These are phyloP conservation scores for Ptilorrhoa leucosticta DNA, from an alignment of 2,113 vertebrate species.

Conservation along the genomic window DNA sequence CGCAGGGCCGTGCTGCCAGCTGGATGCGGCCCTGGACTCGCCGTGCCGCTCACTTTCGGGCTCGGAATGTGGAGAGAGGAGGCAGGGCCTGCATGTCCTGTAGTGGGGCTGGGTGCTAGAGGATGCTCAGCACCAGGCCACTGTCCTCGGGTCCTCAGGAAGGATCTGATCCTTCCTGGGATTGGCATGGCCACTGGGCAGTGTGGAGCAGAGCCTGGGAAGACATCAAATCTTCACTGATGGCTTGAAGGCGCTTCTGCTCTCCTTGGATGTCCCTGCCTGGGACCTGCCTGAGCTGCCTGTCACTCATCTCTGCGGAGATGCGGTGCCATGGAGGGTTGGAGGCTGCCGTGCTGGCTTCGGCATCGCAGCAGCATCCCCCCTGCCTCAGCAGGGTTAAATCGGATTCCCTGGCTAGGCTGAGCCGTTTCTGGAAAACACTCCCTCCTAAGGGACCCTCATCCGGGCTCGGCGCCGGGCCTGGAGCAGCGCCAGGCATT, in stretches of 20 bases:
- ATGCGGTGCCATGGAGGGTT: fast-evolving
- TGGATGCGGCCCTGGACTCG: not conserved
- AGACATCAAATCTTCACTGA: fast-evolving
- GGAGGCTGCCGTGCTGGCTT: fast-evolving
- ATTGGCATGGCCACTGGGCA: fast-evolving
- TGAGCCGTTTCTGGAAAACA: not conserved
- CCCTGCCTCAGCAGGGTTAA: not conserved
- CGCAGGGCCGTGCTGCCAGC: not conserved
- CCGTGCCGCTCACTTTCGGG: fast-evolving
- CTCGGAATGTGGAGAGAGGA: not conserved
- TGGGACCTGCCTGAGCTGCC: not conserved
- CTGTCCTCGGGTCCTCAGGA: not conserved
- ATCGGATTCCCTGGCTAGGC: not conserved
- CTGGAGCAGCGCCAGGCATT: not conserved
- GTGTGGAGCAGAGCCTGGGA: not conserved
- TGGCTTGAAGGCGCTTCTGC: not conserved
- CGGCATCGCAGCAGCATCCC: fast-evolving
- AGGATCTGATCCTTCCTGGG: not conserved
- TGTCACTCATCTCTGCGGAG: fast-evolving
- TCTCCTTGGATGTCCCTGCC: not conserved
- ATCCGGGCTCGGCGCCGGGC: not conserved
- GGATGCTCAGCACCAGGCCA: fast-evolving
- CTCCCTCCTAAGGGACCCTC: not conserved
- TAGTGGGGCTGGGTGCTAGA: not conserved
- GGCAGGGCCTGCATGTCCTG: not conserved